Conservation (phyloP, 2,797 vertebrate species). For the Stomatorhinus walkeri region DNA sequence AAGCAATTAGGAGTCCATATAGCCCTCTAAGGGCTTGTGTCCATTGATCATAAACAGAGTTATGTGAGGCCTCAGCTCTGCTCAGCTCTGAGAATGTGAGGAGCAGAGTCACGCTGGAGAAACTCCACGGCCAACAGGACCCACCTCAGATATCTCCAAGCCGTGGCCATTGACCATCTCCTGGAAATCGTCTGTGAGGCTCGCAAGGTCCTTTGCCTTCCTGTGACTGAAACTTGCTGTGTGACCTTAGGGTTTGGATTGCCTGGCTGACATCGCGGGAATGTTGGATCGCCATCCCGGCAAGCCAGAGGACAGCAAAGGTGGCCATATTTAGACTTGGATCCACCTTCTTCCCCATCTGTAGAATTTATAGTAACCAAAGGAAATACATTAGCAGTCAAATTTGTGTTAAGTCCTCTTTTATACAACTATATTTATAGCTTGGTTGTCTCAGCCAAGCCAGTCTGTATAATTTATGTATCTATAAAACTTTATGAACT, state of each 20-base stretch:
- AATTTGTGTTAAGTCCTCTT: background rate
- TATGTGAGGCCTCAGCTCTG: background rate
- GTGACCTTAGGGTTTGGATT: conserved; percentile 8
- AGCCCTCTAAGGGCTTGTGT: background rate
- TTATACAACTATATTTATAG: conserved; percentile 1
- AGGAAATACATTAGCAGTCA: background rate
- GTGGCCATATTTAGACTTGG: background rate
- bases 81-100: background rate
- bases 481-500: background rate
- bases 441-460: background rate
- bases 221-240: background rate
- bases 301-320: background rate
- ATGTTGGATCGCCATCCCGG: background rate
- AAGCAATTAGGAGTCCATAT: conserved; percentile 21
- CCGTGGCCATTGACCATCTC: background rate
- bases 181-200: background rate
- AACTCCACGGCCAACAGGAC: background rate
- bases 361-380: background rate
- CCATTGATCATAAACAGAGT: background rate
- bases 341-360: background rate
- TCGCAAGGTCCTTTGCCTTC: background rate
- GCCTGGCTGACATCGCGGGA: background rate
- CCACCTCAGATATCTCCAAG: background rate
- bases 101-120: background rate
- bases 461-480: background rate